Conservation (phyloP, 2,113 vertebrate species). For the Hoplias malabaricus region DNA sequence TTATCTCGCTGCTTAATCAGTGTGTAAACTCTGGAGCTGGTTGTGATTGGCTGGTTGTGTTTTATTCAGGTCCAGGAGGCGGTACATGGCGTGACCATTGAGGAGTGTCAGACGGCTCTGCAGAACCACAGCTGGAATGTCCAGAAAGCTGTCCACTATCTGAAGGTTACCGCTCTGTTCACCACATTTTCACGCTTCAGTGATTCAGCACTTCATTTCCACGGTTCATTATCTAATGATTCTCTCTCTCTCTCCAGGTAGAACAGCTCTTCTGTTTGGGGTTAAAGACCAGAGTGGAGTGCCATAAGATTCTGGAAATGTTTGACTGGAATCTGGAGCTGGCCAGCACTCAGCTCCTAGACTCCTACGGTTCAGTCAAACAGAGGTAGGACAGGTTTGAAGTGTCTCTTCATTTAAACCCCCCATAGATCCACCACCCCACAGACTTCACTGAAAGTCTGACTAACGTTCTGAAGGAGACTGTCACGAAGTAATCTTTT, state of each 20-base stretch:
- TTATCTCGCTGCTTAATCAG: no score
- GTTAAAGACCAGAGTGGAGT: constrained; percentile 84
- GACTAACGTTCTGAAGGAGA: no score
- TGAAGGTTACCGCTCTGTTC: constrained; percentile 77
- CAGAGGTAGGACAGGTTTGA: constrained; percentile 76
- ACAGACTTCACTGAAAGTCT: no score
- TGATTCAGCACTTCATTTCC: neutral
- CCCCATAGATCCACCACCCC: no score
- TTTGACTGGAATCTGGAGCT: constrained; percentile 94
- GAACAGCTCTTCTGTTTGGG: constrained; percentile 96
- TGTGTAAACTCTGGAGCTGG: no score
- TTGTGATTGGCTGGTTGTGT: neutral
- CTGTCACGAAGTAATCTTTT: no score
- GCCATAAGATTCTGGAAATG: constrained; percentile 90
- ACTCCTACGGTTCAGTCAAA: constrained; percentile 77
- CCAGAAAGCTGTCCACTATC: constrained; percentile 86
- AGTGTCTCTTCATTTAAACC: no score
- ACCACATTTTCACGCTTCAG: neutral
- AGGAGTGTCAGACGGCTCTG: constrained; percentile 88
- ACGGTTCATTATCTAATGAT: neutral
- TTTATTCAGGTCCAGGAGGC: constrained; percentile 86
- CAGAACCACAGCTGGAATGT: constrained; percentile 89
- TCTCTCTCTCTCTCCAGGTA: constrained; percentile 72
- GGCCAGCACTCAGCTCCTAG: constrained; percentile 90
- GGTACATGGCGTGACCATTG: constrained; percentile 91